Evolutionary conservation across 2,113 vertebrate species (phyloP), one percentile per base, ranked within the genome.

Genomic region (Brachyhypopomus occidentalis): DNA sequence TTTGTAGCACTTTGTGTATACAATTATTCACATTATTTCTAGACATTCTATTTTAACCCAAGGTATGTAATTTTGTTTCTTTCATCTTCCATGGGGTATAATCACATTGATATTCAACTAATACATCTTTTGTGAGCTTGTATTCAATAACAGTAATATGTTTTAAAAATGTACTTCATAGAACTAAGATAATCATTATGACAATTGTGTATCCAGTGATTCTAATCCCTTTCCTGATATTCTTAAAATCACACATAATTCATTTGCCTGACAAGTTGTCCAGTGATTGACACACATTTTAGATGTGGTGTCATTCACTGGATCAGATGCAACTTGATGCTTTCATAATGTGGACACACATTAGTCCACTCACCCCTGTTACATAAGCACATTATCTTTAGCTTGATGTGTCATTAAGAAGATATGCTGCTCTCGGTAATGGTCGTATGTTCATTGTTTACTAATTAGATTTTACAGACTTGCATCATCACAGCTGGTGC

Each of bases 401-500:
- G 9, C 17, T 36, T 67, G 27, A 67, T 20, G 30, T 17, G 17
- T 20, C 30, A 3, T 36, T 67, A 67, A 67, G 16, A 67, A 20
- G 30, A 34, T 67, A 7, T 67, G 3, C 64, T 67, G 64, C 34
- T 67, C 64, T 20, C 9, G 1, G 7, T 36, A 36, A 36, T 5
- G 64, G 34, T 27, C 25, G 27, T 34, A 17, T 14, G 64, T 34
- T 14, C 25, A 66, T 66, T 66, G 27, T 66, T 66, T 66, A 34
- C 63, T 67, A 67, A 36, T 36, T 67, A 17, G 5, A 27, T 67
- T 67, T 67, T 67, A 36, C 30, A 67, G 17, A 19, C 27, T 67
- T 67, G 64, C 64, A 67, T 67, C 64, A 67, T 67, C 16, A 36
- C 64, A 67, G 64, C 30, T 67, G 64, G 27, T 6, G 30, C 27